A percentile compares a stretch with the other conserved stretches of the same genome.
Conservation (phyloP, 2,113 vertebrate species). For the Microcebus murinus region DNA sequence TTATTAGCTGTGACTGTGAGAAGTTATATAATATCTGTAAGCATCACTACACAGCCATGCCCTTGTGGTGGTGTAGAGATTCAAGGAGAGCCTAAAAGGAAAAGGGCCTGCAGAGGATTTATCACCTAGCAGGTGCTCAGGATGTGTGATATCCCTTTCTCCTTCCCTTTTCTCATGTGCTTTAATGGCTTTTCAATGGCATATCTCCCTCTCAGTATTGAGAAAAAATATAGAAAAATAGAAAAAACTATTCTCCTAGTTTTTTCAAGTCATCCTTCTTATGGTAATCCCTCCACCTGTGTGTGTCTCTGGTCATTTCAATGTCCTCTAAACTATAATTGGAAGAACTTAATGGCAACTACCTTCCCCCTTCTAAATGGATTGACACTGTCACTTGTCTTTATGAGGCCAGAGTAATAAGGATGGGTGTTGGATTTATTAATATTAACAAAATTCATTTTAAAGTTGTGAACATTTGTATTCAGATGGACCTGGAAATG, state of each 20-base stretch:
- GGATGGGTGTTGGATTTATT: not conserved
- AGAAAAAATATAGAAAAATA: not conserved
- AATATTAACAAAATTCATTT: too few species aligned
- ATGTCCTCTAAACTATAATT: not conserved
- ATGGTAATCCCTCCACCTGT: too few species aligned
- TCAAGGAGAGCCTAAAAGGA: not conserved
- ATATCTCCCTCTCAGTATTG: not conserved
- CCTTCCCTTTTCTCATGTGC: too few species aligned
- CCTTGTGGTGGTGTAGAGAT: not conserved
- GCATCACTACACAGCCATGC: not conserved
- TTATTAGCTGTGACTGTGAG: conserved; percentile 10
- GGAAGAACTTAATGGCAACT: not conserved
- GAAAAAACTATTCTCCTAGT: not conserved
- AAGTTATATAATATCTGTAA: not conserved
- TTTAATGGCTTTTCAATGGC: not conserved
- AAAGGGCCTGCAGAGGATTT: too few species aligned
- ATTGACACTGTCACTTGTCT: not conserved
- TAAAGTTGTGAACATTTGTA: too few species aligned
- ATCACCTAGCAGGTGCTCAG: too few species aligned
- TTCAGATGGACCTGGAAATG: too few species aligned
- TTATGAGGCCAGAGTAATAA: not conserved
- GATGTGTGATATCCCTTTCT: too few species aligned
- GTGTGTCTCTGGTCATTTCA: not conserved
- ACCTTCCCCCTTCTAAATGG: not conserved
- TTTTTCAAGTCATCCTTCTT: not conserved